Evolutionary conservation across 2,888 invertebrate species (phyloP).

Genomic region (Apotomis betuletana): DNA sequence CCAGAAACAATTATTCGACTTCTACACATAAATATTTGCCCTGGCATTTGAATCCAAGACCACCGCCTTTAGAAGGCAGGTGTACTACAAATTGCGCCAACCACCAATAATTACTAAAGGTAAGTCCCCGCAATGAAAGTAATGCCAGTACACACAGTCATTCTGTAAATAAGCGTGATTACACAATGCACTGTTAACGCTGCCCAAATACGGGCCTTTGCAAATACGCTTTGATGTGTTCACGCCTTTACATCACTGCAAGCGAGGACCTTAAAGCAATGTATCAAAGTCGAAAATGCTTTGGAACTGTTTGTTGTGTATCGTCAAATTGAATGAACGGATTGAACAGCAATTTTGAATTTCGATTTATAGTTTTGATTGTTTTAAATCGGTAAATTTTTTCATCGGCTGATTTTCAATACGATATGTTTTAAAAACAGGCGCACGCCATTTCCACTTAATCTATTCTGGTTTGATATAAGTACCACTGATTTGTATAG

Average conservation of each 20-base stretch:
- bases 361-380: constrained; percentile 14
- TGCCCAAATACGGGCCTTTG: constrained; percentile 22
- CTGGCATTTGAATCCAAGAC: too few species aligned
- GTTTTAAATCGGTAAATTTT: background rate
- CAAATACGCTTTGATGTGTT: constrained; percentile 29
- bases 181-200: constrained; percentile 21
- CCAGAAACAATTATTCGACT: too few species aligned
- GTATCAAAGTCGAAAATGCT: background rate
- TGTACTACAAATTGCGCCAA: too few species aligned
- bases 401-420: background rate
- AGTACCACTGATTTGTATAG: too few species aligned
- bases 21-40: too few species aligned
- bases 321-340: constrained; percentile 18
- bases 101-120: background rate
- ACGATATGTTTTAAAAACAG: too few species aligned
- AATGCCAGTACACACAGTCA: constrained; percentile 12
- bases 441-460: too few species aligned
- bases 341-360: constrained; percentile 21
- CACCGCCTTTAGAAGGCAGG: too few species aligned
- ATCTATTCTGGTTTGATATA: too few species aligned
- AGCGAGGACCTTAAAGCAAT: background rate
- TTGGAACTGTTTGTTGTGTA: background rate
- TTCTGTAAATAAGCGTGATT: constrained; percentile 11
- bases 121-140: background rate
- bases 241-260: constrained; percentile 7